Conservation (phyloP, 2,888 invertebrate species). For the Trissonchulus sp. region DNA sequence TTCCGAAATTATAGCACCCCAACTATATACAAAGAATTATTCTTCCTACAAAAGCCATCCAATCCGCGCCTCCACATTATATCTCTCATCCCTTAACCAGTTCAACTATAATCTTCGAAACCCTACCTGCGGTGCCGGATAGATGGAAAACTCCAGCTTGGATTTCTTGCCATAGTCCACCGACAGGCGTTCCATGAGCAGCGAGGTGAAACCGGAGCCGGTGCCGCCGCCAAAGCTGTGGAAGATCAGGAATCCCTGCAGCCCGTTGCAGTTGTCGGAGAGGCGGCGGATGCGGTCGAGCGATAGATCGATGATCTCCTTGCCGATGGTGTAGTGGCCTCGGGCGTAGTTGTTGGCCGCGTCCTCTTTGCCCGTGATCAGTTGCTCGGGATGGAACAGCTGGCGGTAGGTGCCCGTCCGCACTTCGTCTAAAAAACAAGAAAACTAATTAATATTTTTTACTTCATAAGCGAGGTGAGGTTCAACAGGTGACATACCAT, state of each 20-base stretch:
- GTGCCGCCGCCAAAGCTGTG: conserved; percentile 83
- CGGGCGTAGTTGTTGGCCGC: too few relatives aligned
- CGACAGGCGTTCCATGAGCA: conserved; percentile 72
- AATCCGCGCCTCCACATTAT: too few relatives aligned
- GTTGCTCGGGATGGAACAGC: conserved; percentile 93
- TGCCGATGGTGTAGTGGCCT: conserved; percentile 94
- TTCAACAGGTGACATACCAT: too few relatives aligned
- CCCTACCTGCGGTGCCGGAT: conserved; percentile 72
- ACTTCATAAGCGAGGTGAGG: too few relatives aligned
- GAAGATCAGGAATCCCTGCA: conserved; percentile 69
- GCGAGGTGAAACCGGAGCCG: conserved; percentile 76
- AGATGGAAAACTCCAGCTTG: conserved; percentile 79
- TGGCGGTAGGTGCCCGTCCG: too few relatives aligned
- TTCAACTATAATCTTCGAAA: not conserved
- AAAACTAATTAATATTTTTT: too few relatives aligned
- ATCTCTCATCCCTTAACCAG: not conserved
- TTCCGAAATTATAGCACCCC: too few relatives aligned
- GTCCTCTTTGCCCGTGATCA: conserved; percentile 93
- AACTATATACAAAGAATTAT: too few relatives aligned
- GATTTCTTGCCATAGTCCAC: conserved; percentile 72
- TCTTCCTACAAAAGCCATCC: too few relatives aligned
- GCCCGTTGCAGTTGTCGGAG: conserved; percentile 71
- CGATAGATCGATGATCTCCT: conserved; percentile 67
- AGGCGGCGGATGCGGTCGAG: conserved; percentile 69
- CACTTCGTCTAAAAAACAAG: too few relatives aligned